Percentiles rank a stretch among this genome's conserved stretches.
Conservation (phyloP, 2,113 vertebrate genomes). For the Rattus norvegicus region GRCr8 NC_086031.1:25073501-25074000, state of each 20-base stretch:
- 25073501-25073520: background rate
- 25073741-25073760: background rate
- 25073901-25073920: background rate
- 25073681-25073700: background rate
- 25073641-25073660: no score
- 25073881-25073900: background rate
- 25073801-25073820: background rate
- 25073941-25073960: background rate
- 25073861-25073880: background rate
- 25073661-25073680: background rate
- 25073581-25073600: background rate
- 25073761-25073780: background rate
- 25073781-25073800: background rate
- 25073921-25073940: background rate
- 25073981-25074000: background rate
- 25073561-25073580: background rate
- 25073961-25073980: background rate
- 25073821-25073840: background rate
- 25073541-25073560: background rate
- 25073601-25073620: background rate
- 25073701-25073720: background rate
- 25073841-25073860: background rate
- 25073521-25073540: background rate
- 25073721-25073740: no score
- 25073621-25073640: background rate